These are phyloP conservation scores for Nomia melanderi DNA, from an alignment of 1,140 invertebrate species.

Conservation along the genomic window DNA sequence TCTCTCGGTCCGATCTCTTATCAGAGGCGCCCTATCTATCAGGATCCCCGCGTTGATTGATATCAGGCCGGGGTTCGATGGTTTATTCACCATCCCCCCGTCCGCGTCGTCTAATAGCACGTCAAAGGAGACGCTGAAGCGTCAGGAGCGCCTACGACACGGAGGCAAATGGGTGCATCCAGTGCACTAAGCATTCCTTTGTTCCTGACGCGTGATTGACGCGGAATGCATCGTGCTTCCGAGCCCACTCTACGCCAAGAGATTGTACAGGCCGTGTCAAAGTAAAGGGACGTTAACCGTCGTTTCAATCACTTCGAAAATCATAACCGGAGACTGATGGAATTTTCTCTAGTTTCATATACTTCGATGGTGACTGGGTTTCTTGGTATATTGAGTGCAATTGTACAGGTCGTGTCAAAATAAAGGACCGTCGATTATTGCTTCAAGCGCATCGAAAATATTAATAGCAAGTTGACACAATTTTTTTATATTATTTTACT, in stretches of 20 bases:
- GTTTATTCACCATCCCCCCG: neutral
- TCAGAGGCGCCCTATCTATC: neutral
- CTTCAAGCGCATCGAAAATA: no score
- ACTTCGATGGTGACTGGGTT: no score
- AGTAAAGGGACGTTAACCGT: neutral
- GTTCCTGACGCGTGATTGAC: conserved; percentile 64
- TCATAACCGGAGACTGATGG: no score
- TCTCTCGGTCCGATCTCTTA: no score
- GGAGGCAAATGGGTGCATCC: conserved; percentile 63
- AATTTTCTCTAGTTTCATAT: no score
- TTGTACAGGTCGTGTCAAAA: no score
- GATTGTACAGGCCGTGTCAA: conserved; percentile 11
- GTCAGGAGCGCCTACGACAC: conserved; percentile 30
- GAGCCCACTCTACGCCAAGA: conserved; percentile 18
- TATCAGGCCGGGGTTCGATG: neutral
- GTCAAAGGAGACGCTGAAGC: conserved; percentile 58
- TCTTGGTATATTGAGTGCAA: no score
- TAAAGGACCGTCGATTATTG: no score
- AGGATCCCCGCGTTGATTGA: conserved; percentile 3
- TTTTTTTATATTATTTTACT: no score
- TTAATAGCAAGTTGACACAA: no score
- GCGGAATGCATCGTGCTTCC: conserved; percentile 49
- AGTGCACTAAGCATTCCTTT: conserved; percentile 61
- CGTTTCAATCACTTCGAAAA: no score
- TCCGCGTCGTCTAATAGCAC: conserved; percentile 47